Evolutionary conservation across 2,113 vertebrate genomes (phyloP).

Genomic region (Eclectus roratus): DNA sequence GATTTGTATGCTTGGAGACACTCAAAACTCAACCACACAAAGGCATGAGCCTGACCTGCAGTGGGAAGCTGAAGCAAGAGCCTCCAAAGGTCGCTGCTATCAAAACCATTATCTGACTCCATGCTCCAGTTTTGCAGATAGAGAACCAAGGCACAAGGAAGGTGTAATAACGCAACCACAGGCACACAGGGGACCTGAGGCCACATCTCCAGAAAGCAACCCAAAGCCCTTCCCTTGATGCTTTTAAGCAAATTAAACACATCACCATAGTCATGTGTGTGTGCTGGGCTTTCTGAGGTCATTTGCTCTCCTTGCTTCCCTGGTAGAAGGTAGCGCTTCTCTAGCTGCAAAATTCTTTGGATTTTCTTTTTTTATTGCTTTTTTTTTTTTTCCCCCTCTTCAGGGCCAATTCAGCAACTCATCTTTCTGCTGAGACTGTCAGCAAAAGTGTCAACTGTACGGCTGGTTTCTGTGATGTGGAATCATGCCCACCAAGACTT

Average conservation of each 20-base stretch:
- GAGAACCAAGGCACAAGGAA: background rate
- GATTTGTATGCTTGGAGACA: background rate
- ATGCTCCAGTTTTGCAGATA: background rate
- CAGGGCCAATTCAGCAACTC: background rate
- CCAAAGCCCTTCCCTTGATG: background rate
- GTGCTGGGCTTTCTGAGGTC: background rate
- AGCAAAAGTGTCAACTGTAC: background rate
- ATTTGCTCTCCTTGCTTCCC: background rate
- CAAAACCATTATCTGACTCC: background rate
- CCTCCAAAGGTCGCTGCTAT: background rate
- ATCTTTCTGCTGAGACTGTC: background rate
- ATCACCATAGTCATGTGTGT: rapidly evolving
- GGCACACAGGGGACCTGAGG: background rate
- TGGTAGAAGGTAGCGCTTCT: background rate
- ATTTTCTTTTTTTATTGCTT: background rate
- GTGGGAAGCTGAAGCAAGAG: background rate
- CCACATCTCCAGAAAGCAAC: background rate
- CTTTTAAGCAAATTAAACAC: background rate
- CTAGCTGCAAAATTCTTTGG: background rate
- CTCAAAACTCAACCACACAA: background rate
- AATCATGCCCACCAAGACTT: conserved; percentile 44
- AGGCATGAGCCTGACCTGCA: background rate
- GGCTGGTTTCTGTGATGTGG: conserved; percentile 41
- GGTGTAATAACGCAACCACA: background rate
- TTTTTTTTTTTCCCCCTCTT: background rate